Base-by-base conservation (phyloP, 2,888 invertebrate genomes). In the Germaria angustata region DNA sequence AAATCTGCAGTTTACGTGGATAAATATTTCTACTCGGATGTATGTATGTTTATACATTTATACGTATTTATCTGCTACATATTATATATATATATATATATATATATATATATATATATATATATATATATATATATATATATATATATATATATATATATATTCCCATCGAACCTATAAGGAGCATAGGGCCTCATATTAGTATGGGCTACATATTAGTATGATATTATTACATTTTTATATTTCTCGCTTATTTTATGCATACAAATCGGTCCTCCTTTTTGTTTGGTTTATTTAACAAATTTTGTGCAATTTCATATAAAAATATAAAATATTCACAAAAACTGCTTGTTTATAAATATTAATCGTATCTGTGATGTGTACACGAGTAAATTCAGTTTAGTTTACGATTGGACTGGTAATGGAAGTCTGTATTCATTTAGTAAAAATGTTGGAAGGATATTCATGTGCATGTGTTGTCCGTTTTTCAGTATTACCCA, bases 341-440 rank as follows among this genome's bases (percentile, higher is more conserved):
- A 68, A 51, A 51, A 22, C 24, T 53, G 17, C 17, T 44, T 41
- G 51, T 34, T 69, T 69, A 46, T 61, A 20, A 69, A 61, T 68
- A 61, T 57, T 34, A 15, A 22, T 24, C 24, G 8, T 34, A 39
- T 49, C 2, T 46, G 20, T 2, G 4, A n/a, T 24, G 13, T 34
- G 20, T 55, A 44, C 17, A n/a, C 32, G 51, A 39, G n/a, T 20
- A 34, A 9, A 39, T 20, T 39, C 36, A 13, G 22, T 57, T 57
- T 22, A 57, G 36, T 39, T 22, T 22, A 22, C 1, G 2, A 57
- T 15, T 57, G 15, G 15, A 7, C 1, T n/a, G 15, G 17, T 15
- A 15, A 2, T 28, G 15, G 15, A 28, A 4, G 22, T 28, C 11
- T 7, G 59, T 41, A 41, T 24, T 61, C 59, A 44, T 63, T 46